Evolutionary conservation across 2,888 invertebrate species (phyloP), one percentile per base, ranked within the genome.

Genomic region (Eurytoma californica): DNA sequence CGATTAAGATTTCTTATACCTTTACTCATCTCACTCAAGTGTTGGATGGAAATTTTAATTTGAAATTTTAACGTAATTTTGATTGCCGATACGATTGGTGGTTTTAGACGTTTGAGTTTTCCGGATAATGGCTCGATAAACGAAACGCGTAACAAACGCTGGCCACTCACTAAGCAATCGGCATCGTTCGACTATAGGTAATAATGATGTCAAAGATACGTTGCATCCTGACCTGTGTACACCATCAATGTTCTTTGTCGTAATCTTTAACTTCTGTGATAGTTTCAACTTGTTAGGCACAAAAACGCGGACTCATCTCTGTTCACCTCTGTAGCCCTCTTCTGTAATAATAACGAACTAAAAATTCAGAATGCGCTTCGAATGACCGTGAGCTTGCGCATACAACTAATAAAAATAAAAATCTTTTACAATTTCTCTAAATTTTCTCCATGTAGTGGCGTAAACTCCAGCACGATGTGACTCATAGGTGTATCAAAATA

Each of bases 21-120:
- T 7, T 7, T 39, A 39, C 2, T 7, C 39, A 39, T 39, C 39
- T 39, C 39, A 39, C 4, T 39, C 2, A 39, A 7, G 3, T 7
- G 39, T 7, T 39, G 3, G 5, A 3, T 39, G 39, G 4, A 39
- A 39, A 39, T 39, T 4, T 39, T 39, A 7, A 39, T n/a, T n/a
- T n/a, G 4, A 39, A 39, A 39, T 39, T 4, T 39, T 39, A 7
- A 39, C 39, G 3, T 39, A 4, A 39, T 39, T 39, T 39, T 39
- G 39, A 39, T 39, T 39, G n/a, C 57, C 20, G 57, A 57, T 20
- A 14, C 12, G 49, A 65, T 72, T 78, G 77, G 49, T 78, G 78
- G 61, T 88, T 89, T 84, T 90, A 90, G 90, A 88, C 90, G 90
- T 86, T 90, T 90, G 89, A 89, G 88, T 89, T 89, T 88, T 88